Conservation (phyloP, 2,113 vertebrate genomes). For the Corydoras sp. region DNA sequence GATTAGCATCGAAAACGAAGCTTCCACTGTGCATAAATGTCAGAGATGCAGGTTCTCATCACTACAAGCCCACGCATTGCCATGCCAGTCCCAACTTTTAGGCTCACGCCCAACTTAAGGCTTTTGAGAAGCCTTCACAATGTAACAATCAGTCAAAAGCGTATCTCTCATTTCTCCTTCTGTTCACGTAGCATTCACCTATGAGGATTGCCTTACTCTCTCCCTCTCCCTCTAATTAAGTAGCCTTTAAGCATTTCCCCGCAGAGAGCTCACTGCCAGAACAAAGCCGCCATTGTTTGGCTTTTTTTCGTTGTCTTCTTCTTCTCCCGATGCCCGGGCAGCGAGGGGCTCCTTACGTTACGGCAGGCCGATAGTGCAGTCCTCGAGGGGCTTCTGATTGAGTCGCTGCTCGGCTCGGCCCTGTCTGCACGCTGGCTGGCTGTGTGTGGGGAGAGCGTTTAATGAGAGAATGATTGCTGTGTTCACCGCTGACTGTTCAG, state of each 20-base stretch:
- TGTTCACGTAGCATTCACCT: conserved; percentile 40
- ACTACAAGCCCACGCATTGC: too few relatives aligned
- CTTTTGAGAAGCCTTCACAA: conserved; percentile 34
- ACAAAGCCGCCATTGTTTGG: conserved; percentile 55
- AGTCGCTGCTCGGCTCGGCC: conserved; percentile 65
- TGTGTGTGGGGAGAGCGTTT: conserved; percentile 62
- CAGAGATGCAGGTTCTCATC: too few relatives aligned
- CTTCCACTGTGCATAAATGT: too few relatives aligned
- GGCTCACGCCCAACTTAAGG: background rate
- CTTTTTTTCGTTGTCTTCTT: conserved; percentile 4
- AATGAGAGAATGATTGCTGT: conserved; percentile 74
- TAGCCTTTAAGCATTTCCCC: conserved; percentile 55
- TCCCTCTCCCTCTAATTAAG: conserved; percentile 55
- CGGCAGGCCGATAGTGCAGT: conserved; percentile 44
- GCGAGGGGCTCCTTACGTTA: conserved; percentile 50
- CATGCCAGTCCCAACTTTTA: too few relatives aligned
- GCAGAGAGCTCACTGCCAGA: conserved; percentile 52
- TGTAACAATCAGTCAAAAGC: conserved; percentile 40
- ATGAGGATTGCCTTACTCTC: conserved; percentile 48
- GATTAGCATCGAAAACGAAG: too few relatives aligned
- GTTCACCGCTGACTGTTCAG: conserved; percentile 68
- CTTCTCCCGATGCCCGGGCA: conserved; percentile 45
- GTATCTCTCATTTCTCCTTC: conserved; percentile 39
- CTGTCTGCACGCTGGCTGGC: conserved; percentile 63
- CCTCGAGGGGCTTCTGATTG: conserved; percentile 62